Base-by-base conservation (phyloP, 2,888 invertebrate genomes). In the Caenorhabditis sp. region DNA sequence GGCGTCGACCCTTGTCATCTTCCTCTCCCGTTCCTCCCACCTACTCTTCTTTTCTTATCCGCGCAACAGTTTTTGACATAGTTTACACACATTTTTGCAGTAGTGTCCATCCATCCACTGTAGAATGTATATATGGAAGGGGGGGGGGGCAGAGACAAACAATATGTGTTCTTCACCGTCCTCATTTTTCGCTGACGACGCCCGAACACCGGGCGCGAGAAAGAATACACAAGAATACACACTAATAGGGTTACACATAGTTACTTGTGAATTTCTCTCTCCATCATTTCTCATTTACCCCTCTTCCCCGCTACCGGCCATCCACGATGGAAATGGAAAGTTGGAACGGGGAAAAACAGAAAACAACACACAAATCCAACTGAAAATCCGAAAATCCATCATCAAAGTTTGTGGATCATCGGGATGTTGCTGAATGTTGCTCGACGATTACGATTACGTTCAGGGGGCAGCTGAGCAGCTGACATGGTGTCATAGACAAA, bases 51-150 rank as follows among this genome's bases (percentile, higher is more conserved):
- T 9, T 65, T 79, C 65, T 58, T 71, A 58, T 67, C 50, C 51
- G 51, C 67, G 70, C 64, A 67, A 71, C 65, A 79, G 47, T 80
- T 79, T 80, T 80, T 62, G 79, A 80, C 79, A 80, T 67, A 72
- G 79, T 72, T 80, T 80, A 62, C 58, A 72, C 61, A 80, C 65
- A 50, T 65, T 65, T 35, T 53, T 53, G 68, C 68, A 40, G 56
- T 55, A 53, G 37, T 40, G 55, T 26, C 37, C 67, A 44, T 22
- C 40, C 15, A n/a, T 58, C 58, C 40, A 40, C 56, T 40, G 64
- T 72, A 62, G 60, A 51, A 51, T 35, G 50, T 64, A 35, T 56
- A n/a, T n/a, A n/a, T n/a, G n/a, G n/a, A n/a, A n/a, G n/a, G n/a
- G n/a, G n/a, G n/a, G n/a, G 26, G 50, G 26, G 56, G 37, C 61